These are phyloP conservation scores for Onychorhynchus coronatus DNA, from an alignment of 2,113 vertebrate genomes.

Conservation along the genomic window DNA sequence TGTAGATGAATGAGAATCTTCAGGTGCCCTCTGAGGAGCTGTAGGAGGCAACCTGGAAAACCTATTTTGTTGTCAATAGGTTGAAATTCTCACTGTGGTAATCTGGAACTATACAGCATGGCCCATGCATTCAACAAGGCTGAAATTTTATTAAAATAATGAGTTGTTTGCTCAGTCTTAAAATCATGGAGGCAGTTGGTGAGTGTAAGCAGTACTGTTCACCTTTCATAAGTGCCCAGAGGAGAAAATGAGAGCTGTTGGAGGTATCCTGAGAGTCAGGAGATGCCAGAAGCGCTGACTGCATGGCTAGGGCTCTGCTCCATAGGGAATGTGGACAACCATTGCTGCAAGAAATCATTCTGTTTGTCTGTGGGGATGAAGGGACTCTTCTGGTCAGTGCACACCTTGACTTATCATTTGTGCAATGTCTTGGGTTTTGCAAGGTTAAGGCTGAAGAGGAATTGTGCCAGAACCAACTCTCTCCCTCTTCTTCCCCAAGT, in stretches of 20 bases:
- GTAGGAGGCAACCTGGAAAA: background rate
- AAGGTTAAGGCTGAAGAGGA: background rate
- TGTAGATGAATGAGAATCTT: background rate
- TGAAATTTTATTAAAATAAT: background rate
- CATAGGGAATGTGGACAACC: rapidly evolving
- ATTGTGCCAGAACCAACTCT: background rate
- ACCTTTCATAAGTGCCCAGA: background rate
- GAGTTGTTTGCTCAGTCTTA: background rate
- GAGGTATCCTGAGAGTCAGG: background rate
- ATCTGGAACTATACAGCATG: rapidly evolving
- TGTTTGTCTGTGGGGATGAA: background rate
- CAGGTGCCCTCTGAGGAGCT: background rate
- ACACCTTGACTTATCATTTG: background rate
- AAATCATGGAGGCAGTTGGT: background rate
- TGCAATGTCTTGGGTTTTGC: background rate
- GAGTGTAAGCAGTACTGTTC: background rate
- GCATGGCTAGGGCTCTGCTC: background rate
- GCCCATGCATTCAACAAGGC: background rate
- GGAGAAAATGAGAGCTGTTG: background rate
- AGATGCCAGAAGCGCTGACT: background rate
- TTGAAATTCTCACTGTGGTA: background rate
- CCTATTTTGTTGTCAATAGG: background rate
- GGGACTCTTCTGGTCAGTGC: background rate
- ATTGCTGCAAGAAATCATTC: background rate
- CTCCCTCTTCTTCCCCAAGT: background rate